These are phyloP conservation scores for Campylomormyrus numenius DNA, from an alignment of 2,113 vertebrate genomes.

Conservation along the genomic window DNA sequence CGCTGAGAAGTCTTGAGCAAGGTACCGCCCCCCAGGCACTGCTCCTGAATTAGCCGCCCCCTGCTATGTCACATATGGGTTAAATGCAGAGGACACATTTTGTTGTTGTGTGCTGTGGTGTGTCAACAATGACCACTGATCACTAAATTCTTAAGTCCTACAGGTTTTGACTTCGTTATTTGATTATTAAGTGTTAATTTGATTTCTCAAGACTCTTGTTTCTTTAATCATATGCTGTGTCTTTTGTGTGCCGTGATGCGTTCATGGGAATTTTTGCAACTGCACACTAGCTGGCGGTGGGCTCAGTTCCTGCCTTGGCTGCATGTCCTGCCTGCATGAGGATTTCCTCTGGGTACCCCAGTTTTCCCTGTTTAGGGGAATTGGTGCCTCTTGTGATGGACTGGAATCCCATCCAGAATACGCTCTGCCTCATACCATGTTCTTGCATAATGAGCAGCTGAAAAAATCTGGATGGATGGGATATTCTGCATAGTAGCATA, in stretches of 20 bases:
- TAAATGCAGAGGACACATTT: no score
- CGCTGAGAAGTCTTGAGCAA: no score
- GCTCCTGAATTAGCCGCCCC: no score
- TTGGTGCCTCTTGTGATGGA: background rate
- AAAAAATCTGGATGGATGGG: background rate
- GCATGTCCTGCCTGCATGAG: background rate
- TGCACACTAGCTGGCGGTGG: background rate
- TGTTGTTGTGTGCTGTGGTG: no score
- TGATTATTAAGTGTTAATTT: background rate
- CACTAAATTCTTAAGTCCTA: background rate
- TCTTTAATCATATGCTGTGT: background rate
- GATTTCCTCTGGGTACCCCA: background rate
- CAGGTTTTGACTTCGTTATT: background rate
- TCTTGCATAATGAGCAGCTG: background rate
- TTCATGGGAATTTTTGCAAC: background rate
- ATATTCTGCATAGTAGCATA: background rate
- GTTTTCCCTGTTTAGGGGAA: background rate
- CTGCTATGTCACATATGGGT: no score
- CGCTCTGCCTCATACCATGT: background rate
- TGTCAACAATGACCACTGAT: no score
- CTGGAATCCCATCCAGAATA: background rate
- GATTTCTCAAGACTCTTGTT: background rate
- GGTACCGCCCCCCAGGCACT: no score
- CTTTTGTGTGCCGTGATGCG: background rate
- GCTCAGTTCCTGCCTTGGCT: background rate